Evolutionary conservation across 2,888 invertebrate species (phyloP), one percentile per base, ranked within the genome.

Genomic region (Venusia cambrica): DNA sequence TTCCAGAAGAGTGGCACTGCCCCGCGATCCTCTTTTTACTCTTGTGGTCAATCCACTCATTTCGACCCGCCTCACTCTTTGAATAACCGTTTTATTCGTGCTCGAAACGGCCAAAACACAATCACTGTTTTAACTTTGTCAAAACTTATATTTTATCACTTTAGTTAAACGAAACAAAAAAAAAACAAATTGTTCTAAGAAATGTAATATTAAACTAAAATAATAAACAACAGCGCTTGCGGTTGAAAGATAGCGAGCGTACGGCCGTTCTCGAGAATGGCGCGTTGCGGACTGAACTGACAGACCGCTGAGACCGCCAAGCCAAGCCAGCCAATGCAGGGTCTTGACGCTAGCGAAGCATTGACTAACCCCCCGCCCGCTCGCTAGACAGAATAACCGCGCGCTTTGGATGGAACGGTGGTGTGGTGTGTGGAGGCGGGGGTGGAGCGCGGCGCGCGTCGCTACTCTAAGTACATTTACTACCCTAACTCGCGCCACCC

Each of bases 41-140:
- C 84, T 84, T 65, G 77, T 77, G 73, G 85, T 81, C 87, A 87
- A 80, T 76, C 84, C 85, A 67, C 87, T 88, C 88, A 88, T 88
- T 76, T 81, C 88, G 85, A 77, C 67, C 73, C 69, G 69, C 65
- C 71, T 68, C 70, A 71, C 73, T 74, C 66, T 68, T 69, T 66
- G 49, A 68, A 58, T 72, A 57, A 68, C 69, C 68, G 39, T 66
- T 73, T 73, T 79, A 73, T 72, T 73, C 68, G 58, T 66, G 68
- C 76, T 73, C 63, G 48, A 73, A 75, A 78, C 69, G 65, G 70
- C 66, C 54, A 56, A 70, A 76, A 68, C 68, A 73, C 73, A 51
- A 67, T 71, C 76, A 78, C 75, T 76, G 77, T 75, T 74, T 77
- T 49, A 68, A 81, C 59, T 41, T 75, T 62, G 38, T 30, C 57